Evolutionary conservation across 2,888 invertebrate species (phyloP).

Genomic region (Chironomus tentans): DNA sequence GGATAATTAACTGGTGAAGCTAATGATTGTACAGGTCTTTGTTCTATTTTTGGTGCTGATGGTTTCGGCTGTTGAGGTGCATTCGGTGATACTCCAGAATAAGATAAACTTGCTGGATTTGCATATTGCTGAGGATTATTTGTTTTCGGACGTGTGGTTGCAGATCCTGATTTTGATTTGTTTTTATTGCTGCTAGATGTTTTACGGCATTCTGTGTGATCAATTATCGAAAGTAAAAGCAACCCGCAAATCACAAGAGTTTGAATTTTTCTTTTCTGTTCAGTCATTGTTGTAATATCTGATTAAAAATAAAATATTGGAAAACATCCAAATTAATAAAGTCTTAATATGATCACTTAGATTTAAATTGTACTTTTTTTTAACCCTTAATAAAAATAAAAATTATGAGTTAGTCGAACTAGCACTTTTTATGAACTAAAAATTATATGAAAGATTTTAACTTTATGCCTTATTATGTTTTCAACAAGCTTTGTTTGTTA

Average conservation of each 20-base stretch:
- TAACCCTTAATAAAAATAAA: no score
- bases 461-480: no score
- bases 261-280: slow-evolving; percentile 20
- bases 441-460: no score
- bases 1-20: neutral
- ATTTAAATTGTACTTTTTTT: no score
- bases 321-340: no score
- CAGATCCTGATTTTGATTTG: neutral
- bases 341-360: no score
- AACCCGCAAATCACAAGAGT: slow-evolving; percentile 16
- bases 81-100: neutral
- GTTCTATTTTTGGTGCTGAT: slow-evolving; percentile 1
- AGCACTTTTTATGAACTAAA: no score
- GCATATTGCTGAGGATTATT: neutral
- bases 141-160: neutral
- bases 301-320: no score
- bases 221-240: slow-evolving; percentile 12
- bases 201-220: neutral
- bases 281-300: no score
- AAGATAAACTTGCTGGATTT: slow-evolving; percentile 9
- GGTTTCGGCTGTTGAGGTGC: slow-evolving; percentile 1
- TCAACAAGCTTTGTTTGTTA: no score
- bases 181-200: neutral
- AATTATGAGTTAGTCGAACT: no score
- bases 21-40: neutral